These are phyloP conservation scores for Pristionchus mayeri DNA, from an alignment of 2,888 invertebrate species.

Conservation along the genomic window DNA sequence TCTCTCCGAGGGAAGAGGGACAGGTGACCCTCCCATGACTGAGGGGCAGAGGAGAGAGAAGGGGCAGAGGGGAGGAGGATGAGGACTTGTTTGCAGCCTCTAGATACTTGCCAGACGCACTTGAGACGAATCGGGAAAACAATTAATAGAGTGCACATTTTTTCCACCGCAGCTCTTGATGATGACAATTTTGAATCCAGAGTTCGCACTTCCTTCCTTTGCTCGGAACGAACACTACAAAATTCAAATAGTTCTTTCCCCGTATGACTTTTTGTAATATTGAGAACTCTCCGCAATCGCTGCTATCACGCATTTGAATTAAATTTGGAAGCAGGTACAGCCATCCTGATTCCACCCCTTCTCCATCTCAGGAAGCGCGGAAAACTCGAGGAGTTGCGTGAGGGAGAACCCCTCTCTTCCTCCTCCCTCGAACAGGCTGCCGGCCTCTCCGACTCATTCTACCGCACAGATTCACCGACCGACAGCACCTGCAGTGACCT, in stretches of 20 bases:
- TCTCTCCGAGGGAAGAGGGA: neutral
- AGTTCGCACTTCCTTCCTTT: no score
- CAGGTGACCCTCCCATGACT: slow-evolving; percentile 39
- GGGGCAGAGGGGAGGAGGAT: neutral
- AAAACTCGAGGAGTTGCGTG: slow-evolving; percentile 52
- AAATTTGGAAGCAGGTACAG: no score
- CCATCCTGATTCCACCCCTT: neutral
- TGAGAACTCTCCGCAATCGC: no score
- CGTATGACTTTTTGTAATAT: no score
- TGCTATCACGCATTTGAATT: no score
- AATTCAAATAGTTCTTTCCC: no score
- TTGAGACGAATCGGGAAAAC: no score
- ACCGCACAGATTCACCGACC: slow-evolving; percentile 62
- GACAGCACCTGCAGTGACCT: slow-evolving; percentile 66
- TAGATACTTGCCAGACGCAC: no score
- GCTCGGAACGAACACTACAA: no score
- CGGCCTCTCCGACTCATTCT: neutral
- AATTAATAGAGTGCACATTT: no score
- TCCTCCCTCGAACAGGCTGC: neutral
- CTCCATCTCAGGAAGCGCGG: slow-evolving; percentile 55
- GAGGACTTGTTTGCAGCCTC: slow-evolving; percentile 1
- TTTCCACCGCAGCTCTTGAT: no score
- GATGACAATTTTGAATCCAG: no score
- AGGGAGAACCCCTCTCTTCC: neutral
- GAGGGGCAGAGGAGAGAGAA: neutral